These are phyloP conservation scores for Pomatostomus ruficeps DNA, from an alignment of 2,113 vertebrate species.

Conservation along the genomic window DNA sequence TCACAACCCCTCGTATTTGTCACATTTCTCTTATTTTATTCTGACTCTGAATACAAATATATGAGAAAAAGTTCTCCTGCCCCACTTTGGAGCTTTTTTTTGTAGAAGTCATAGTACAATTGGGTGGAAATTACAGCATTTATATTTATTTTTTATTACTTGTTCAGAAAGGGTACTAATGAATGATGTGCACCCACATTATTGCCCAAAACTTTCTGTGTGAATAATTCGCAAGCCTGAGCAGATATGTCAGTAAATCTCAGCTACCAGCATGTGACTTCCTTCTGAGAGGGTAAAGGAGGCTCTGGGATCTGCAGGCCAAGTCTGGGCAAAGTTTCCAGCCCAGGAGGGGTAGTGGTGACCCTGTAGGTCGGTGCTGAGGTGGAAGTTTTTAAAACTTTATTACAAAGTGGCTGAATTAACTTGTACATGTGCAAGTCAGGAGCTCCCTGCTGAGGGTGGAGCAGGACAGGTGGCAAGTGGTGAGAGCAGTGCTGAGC, in stretches of 20 bases:
- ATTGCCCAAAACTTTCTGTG: not conserved
- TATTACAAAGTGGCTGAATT: not conserved
- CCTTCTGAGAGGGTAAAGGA: not conserved
- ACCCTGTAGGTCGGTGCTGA: not conserved
- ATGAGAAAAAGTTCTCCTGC: not conserved
- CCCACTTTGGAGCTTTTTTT: not conserved
- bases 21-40: not conserved
- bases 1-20: not conserved
- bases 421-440: accelerated
- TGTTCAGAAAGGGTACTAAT: not conserved
- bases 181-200: not conserved
- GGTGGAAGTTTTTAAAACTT: not conserved
- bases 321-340: not conserved
- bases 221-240: not conserved
- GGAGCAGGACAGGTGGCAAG: not conserved
- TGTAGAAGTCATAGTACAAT: not conserved
- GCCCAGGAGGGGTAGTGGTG: not conserved
- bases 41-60: not conserved
- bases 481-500: not conserved
- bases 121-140: not conserved
- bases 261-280: not conserved
- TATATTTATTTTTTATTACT: not conserved
- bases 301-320: not conserved
- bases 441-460: not conserved
- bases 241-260: not conserved